Conservation (phyloP, 2,113 vertebrate genomes). For the Zosterops hypoxanthus region DNA sequence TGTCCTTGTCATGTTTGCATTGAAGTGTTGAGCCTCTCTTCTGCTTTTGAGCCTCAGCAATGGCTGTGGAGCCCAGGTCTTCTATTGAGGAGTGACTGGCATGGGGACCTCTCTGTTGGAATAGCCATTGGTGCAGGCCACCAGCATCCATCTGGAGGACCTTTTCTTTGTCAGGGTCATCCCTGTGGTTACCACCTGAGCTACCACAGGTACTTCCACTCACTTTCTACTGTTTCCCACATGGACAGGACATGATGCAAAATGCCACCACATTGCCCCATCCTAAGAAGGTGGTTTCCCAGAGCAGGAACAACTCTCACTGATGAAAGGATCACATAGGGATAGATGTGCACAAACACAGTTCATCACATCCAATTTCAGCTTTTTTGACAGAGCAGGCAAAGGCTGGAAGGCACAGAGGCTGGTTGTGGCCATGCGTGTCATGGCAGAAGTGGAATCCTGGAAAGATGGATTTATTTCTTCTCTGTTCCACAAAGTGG, state of each 20-base stretch:
- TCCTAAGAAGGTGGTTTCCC: background rate
- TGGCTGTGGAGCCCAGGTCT: background rate
- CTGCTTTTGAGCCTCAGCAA: background rate
- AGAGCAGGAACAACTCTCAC: background rate
- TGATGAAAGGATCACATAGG: rapidly evolving
- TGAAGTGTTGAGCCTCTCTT: background rate
- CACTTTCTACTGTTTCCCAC: background rate
- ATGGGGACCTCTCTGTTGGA: background rate
- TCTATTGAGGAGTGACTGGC: rapidly evolving
- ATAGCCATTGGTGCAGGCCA: rapidly evolving
- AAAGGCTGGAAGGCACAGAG: background rate
- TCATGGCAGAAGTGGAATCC: background rate
- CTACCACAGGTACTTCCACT: too few species aligned
- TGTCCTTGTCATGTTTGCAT: background rate
- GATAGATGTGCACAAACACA: background rate
- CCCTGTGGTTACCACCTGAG: rapidly evolving
- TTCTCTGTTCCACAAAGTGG: rapidly evolving
- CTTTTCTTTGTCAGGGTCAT: background rate
- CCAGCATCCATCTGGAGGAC: background rate
- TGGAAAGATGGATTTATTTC: background rate
- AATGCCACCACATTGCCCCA: background rate
- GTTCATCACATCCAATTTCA: background rate
- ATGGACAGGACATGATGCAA: background rate
- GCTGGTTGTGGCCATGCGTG: background rate
- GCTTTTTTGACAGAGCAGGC: background rate